Evolutionary conservation across 2,113 vertebrate genomes (phyloP).

Genomic region (Salvelinus alpinus): DNA sequence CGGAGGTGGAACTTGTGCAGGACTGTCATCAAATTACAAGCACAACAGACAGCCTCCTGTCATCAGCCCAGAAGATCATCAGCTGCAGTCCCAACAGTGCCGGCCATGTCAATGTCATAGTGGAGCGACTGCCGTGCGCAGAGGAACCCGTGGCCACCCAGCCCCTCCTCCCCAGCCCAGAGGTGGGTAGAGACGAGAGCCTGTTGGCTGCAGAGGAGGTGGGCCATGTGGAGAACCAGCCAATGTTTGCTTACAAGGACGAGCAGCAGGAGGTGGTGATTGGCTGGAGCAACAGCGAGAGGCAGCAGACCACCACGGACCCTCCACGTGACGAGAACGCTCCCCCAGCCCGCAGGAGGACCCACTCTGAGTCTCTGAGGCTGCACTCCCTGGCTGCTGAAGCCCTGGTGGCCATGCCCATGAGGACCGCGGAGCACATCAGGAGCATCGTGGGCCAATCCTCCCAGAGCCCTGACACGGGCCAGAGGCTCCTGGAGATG

Average conservation of each 20-base stretch:
- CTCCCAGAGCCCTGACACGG: slow-evolving; percentile 63
- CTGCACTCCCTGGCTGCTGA: slow-evolving; percentile 94
- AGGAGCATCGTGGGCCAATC: slow-evolving; percentile 61
- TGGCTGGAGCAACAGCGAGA: slow-evolving; percentile 75
- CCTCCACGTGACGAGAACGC: slow-evolving; percentile 81
- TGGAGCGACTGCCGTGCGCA: slow-evolving; percentile 89
- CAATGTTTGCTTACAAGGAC: slow-evolving; percentile 50
- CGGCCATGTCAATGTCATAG: slow-evolving; percentile 95
- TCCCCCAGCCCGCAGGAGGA: slow-evolving; percentile 88
- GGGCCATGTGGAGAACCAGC: not conserved
- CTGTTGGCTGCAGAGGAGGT: slow-evolving; percentile 38
- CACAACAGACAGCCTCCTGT: slow-evolving; percentile 84
- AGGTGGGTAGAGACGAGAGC: slow-evolving; percentile 73
- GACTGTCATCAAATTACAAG: slow-evolving; percentile 35
- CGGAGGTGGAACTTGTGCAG: slow-evolving; percentile 76
- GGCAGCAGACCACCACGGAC: slow-evolving; percentile 52
- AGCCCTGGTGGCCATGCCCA: slow-evolving; percentile 93
- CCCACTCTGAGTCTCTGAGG: slow-evolving; percentile 91
- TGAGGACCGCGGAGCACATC: slow-evolving; percentile 82
- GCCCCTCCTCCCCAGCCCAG: slow-evolving; percentile 78
- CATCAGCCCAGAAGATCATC: slow-evolving; percentile 96
- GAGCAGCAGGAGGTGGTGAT: slow-evolving; percentile 73
- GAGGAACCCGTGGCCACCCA: slow-evolving; percentile 78
- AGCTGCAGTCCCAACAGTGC: slow-evolving; percentile 87
- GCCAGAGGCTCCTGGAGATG: slow-evolving; percentile 68